Base-by-base conservation (phyloP, 2,113 vertebrate species). In the Micronycteris hirsuta region DNA sequence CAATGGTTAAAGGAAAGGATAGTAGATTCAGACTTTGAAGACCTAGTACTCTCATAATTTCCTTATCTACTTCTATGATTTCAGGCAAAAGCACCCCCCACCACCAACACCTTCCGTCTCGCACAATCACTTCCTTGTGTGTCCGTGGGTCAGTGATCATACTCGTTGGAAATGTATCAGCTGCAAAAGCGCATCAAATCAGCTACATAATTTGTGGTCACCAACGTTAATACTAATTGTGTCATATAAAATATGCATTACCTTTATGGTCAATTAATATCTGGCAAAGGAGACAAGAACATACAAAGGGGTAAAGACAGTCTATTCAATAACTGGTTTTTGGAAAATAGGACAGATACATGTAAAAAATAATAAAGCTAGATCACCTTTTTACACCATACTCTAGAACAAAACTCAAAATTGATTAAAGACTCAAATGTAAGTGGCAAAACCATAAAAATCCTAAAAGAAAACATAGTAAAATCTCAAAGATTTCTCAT, bases 1-100 rank as follows among this genome's bases (percentile, higher is more conserved):
- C 1, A 4, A 4, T 36, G 20, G 4, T 38, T 73, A 41, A 47
- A 90, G 9, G 47, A 43, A 47, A 78, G 0, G 6, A 0, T 24
- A 16, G 12, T 19, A 28, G 7, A 11, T 15, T 78, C n/a, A 33
- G 13, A 28, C 4, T 47, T 56, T 61, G 68, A 77, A 95, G 8
- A 52, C 26, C 4, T 45, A 74, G 19, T 41, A 36, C n/a, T 24
- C 36, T 26, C 8, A 2, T 73, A 52, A 3, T 47, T 54, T 80
- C 54, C 9, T 77, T 56, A 28, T 56, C 3, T n/a, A 36, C 14
- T 76, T 91, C 14, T 65, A 12, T 85, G 41, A 19, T 84, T 26
- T 88, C 22, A 84, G 12, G 17, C 33, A 86, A 68, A 70, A 12
- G 13, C 8, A 45, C 26, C 56, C 56, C 22, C 12, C 61, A 43